A percentile compares a stretch with the other conserved stretches of the same genome.
Conservation (phyloP, 2,888 invertebrate species). For the Boloria euphrosyne region DNA sequence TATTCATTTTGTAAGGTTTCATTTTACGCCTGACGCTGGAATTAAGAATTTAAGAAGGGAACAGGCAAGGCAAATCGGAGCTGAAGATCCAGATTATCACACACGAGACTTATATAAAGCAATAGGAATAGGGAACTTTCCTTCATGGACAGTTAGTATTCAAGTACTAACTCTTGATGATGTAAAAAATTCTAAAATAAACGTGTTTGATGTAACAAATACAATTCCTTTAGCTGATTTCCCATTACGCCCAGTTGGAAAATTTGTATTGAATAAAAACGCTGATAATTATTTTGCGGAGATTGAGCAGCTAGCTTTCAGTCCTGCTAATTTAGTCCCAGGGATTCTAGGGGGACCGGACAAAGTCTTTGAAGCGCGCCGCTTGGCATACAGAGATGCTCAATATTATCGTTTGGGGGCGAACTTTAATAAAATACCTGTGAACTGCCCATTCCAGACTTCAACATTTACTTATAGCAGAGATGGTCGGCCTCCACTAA, state of each 20-base stretch:
- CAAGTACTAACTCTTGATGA: slow-evolving; percentile 92
- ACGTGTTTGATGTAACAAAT: slow-evolving; percentile 96
- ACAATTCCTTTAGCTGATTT: slow-evolving; percentile 89
- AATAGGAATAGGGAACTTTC: slow-evolving; percentile 87
- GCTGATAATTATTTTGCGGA: slow-evolving; percentile 95
- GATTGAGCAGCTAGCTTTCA: slow-evolving; percentile 94
- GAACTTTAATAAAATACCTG: slow-evolving; percentile 94
- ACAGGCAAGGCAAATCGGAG: slow-evolving; percentile 85
- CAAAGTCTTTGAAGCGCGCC: slow-evolving; percentile 92
- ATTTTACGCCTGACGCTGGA: slow-evolving; percentile 93
- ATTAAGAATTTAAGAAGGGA: slow-evolving; percentile 87
- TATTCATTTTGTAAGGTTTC: slow-evolving; percentile 91
- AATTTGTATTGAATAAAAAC: slow-evolving; percentile 91
- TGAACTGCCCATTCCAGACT: slow-evolving; percentile 93
- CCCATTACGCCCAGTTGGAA: slow-evolving; percentile 92
- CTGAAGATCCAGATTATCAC: slow-evolving; percentile 91
- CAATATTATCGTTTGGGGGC: slow-evolving; percentile 92
- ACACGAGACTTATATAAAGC: slow-evolving; percentile 93
- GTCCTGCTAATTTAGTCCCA: slow-evolving; percentile 92
- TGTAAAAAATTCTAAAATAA: slow-evolving; percentile 88
- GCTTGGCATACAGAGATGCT: slow-evolving; percentile 93
- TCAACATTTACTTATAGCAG: slow-evolving; percentile 89
- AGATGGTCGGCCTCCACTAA: slow-evolving; percentile 90
- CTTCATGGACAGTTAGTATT: slow-evolving; percentile 89
- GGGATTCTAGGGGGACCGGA: slow-evolving; percentile 95